Conservation (phyloP, 2,888 invertebrate genomes). For the Tolmerus cingulatus region DNA sequence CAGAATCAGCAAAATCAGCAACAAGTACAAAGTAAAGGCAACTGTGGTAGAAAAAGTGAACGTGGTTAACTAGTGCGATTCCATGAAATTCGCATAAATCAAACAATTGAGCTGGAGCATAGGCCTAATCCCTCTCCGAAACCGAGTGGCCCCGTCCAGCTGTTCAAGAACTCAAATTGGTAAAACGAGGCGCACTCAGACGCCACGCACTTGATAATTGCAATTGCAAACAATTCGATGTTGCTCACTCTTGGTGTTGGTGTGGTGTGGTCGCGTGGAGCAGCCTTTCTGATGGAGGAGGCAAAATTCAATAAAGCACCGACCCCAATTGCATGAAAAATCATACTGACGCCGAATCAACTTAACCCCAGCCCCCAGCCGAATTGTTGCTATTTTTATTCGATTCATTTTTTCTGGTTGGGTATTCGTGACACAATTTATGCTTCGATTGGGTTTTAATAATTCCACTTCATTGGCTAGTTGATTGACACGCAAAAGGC, state of each 20-base stretch:
- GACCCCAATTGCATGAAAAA: conserved; percentile 18
- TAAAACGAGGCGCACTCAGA: not conserved
- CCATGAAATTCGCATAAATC: conserved; percentile 11
- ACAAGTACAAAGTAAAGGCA: not conserved
- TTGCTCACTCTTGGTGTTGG: not conserved
- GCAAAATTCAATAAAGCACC: conserved; percentile 17
- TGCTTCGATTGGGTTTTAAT: conserved; percentile 17
- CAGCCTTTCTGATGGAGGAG: not conserved
- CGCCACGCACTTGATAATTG: not conserved
- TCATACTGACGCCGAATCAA: conserved; percentile 11
- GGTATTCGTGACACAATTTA: conserved; percentile 7
- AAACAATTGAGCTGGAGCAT: not conserved
- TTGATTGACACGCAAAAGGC: conserved; percentile 25
- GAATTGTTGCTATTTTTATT: not conserved
- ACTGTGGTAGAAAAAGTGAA: not conserved
- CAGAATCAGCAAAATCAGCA: not conserved
- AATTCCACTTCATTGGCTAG: conserved; percentile 4
- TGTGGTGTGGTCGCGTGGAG: not conserved
- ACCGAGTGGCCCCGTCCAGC: not conserved
- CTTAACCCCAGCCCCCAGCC: conserved; percentile 9
- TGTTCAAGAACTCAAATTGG: not conserved
- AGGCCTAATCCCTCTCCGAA: not conserved
- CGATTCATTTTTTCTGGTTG: not conserved
- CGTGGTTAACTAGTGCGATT: not conserved
- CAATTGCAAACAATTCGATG: not conserved